Percentiles rank a stretch among this genome's conserved stretches.
Conservation (phyloP, 2,888 invertebrate genomes). For the Argynnis bischoffii region DNA sequence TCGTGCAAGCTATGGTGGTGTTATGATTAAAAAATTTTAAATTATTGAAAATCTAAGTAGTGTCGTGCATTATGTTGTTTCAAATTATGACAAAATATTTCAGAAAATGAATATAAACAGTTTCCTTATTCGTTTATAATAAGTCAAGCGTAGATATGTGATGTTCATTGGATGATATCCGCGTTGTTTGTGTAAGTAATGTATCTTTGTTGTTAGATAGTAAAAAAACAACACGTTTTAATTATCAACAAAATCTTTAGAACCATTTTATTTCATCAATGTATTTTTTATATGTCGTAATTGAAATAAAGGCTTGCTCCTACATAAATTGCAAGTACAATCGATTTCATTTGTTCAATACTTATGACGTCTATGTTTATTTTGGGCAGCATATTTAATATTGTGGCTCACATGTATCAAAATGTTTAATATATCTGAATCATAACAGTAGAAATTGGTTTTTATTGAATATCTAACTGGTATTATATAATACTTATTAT, state of each 20-base stretch:
- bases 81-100: conserved; percentile 10
- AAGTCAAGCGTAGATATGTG: conserved; percentile 20
- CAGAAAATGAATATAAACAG: conserved; percentile 21
- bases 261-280: conserved; percentile 25
- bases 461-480: neutral
- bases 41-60: conserved; percentile 44
- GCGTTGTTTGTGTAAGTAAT: conserved; percentile 58
- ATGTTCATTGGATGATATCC: conserved; percentile 28
- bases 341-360: conserved; percentile 40
- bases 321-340: conserved; percentile 28
- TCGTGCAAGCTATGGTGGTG: conserved; percentile 67
- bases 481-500: conserved; percentile 17
- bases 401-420: conserved; percentile 28
- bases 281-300: neutral
- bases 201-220: conserved; percentile 75
- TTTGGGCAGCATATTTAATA: conserved; percentile 44
- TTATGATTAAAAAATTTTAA: conserved; percentile 56
- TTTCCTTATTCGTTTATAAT: conserved; percentile 16
- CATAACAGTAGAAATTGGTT: neutral
- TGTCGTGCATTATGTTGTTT: conserved; percentile 45
- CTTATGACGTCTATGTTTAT: conserved; percentile 59
- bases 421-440: conserved; percentile 1
- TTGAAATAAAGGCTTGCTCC: neutral
- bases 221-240: conserved; percentile 60
- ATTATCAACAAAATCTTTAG: conserved; percentile 44